Base-by-base conservation (phyloP, 2,888 invertebrate species). In the Pseudeuparius sepicola region DNA sequence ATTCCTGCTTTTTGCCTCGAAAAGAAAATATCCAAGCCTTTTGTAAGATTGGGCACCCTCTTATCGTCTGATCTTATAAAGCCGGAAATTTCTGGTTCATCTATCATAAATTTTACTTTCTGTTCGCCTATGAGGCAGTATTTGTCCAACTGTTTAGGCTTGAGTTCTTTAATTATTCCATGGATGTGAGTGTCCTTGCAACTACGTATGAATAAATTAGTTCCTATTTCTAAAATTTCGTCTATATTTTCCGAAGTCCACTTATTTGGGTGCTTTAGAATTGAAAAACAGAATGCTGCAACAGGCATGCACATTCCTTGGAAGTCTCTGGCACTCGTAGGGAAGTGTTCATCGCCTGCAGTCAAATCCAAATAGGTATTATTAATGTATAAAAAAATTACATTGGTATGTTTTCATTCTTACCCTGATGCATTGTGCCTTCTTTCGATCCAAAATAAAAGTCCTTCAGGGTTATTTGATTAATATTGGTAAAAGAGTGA, bases 171-270 rank as follows among this genome's bases (percentile, higher is more conserved):
- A n/a, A n/a, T n/a, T 20, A 20, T 20, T 7, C 20, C 20, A 27
- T 61, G 60, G 14, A 54, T 47, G 36, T 60, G 59, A 4, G 54
- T 38, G n/a, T 42, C 44, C 2, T 47, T 47, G 4, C 56, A 43
- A 32, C 59, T 59, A 14, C 56, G 51, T 12, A 48, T 10, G 28
- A 55, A 71, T 59, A 73, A 65, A 31, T 58, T 55, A 48, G 70
- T 70, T 2, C 72, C 73, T 25, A 66, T 61, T 14, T 70, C 67
- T 3, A 74, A 44, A 13, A 74, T 60, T 40, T 69, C 67, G 46
- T 78, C 78, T 2, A 79, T 53, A 10, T 71, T 66, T 40, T 68
- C 70, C 50, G 69, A 64, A 0, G 66, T 68, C 79, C 79, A 79
- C 34, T 66, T 66, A 36, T 67, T 68, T 0, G 73, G 71, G 42